Evolutionary conservation across 2,888 invertebrate species (phyloP).

Genomic region (Automeris io): DNA sequence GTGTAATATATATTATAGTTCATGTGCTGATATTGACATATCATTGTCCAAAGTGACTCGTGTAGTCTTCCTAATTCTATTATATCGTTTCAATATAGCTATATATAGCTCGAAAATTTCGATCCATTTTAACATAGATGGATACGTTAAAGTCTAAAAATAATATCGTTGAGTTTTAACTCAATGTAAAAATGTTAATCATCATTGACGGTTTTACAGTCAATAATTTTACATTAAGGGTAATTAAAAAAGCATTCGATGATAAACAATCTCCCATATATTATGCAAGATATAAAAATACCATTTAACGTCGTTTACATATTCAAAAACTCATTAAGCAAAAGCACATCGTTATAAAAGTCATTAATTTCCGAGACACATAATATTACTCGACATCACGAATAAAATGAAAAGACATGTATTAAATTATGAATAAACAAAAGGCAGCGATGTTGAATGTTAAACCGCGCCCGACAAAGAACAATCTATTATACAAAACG

Average conservation of each 20-base stretch:
- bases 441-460: conserved; percentile 40
- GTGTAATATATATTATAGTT: no score
- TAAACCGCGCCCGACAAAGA: conserved; percentile 45
- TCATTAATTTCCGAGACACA: conserved; percentile 10
- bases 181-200: no score
- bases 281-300: conserved; percentile 6
- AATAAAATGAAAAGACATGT: conserved; percentile 31
- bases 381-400: conserved; percentile 8
- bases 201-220: background rate
- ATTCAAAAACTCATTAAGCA: conserved; percentile 8
- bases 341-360: conserved; percentile 8
- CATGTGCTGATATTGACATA: no score
- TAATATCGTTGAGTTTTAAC: no score
- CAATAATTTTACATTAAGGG: background rate
- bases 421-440: conserved; percentile 54
- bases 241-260: background rate
- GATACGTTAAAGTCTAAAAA: no score
- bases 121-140: no score
- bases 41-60: no score
- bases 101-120: no score
- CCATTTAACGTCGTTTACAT: conserved; percentile 1
- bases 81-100: no score
- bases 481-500: conserved; percentile 65
- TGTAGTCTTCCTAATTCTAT: no score
- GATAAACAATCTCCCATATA: background rate